Evolutionary conservation across 2,888 invertebrate species (phyloP).

Genomic region (Amphipyra berbera): DNA sequence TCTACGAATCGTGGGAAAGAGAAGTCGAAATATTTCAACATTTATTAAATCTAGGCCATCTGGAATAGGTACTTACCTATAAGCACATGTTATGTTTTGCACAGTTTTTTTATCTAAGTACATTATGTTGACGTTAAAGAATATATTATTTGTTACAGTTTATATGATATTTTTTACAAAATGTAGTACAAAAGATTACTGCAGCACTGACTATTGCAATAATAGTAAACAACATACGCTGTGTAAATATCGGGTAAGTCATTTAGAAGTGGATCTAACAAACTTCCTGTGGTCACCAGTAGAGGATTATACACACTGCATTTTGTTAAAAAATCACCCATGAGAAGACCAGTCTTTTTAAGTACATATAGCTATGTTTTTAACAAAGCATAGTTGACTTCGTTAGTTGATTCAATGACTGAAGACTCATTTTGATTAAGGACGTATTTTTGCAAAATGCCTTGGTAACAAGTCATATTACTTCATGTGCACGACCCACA

Average conservation of each 20-base stretch:
- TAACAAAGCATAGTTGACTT: too few relatives aligned
- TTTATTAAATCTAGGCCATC: slow-evolving; percentile 37
- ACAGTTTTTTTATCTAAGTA: slow-evolving; percentile 23
- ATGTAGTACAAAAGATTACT: slow-evolving; percentile 68
- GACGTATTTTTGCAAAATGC: too few relatives aligned
- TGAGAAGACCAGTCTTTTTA: too few relatives aligned
- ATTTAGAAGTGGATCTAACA: background rate
- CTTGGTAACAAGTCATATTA: too few relatives aligned
- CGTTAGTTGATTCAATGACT: too few relatives aligned
- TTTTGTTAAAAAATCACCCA: background rate
- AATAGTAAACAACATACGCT: slow-evolving; percentile 72
- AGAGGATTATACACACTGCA: background rate
- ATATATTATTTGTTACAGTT: slow-evolving; percentile 50
- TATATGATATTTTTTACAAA: slow-evolving; percentile 43
- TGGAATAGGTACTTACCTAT: slow-evolving; percentile 32
- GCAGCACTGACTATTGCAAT: slow-evolving; percentile 68
- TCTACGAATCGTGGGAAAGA: too few relatives aligned
- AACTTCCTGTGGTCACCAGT: background rate
- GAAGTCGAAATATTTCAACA: too few relatives aligned
- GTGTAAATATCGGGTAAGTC: slow-evolving; percentile 76
- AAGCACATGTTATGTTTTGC: slow-evolving; percentile 9
- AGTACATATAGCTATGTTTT: too few relatives aligned
- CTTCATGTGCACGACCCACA: too few relatives aligned
- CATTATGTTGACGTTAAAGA: slow-evolving; percentile 44
- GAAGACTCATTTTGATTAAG: too few relatives aligned